phyloP scores from a whole-genome alignment of 2,888 invertebrate genomes.

The Cryptocephalus moraei region DNA sequence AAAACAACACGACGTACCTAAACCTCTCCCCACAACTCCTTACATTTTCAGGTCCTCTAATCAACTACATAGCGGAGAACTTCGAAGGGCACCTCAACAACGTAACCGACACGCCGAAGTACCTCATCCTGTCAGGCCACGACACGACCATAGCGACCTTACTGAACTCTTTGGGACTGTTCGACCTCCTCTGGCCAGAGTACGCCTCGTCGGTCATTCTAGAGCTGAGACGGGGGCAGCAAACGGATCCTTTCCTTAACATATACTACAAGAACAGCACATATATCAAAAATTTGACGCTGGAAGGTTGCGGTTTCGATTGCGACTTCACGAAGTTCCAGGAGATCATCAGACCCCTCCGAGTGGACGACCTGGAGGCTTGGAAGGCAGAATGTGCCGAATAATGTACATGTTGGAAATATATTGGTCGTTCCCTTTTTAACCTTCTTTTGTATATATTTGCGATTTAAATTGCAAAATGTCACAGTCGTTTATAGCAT shows the following conservation, averaged over 20 bases:
- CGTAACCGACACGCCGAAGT: conserved; percentile 36
- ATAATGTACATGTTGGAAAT: too few species aligned
- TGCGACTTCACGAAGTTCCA: conserved; percentile 8
- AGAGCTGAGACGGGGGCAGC: conserved; percentile 45
- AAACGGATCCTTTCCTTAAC: conserved; percentile 3
- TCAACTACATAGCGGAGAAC: conserved; percentile 11
- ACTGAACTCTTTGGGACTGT: conserved; percentile 56
- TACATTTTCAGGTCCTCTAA: conserved; percentile 12
- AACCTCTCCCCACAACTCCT: background rate
- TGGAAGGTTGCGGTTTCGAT: conserved; percentile 5
- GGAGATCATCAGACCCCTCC: conserved; percentile 4
- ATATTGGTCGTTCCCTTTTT: too few species aligned
- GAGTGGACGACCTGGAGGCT: conserved; percentile 1
- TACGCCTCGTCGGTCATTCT: conserved; percentile 56
- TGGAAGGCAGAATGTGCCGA: conserved; percentile 9
- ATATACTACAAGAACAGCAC: conserved; percentile 10
- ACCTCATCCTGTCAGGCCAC: conserved; percentile 65
- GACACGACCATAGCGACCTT: conserved; percentile 64
- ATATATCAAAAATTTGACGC: background rate
- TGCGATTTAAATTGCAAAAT: too few species aligned
- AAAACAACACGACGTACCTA: background rate
- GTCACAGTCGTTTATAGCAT: too few species aligned
- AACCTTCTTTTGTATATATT: too few species aligned
- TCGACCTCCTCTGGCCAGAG: conserved; percentile 50
- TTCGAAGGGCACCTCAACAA: conserved; percentile 6